These are phyloP conservation scores for Echinops telfairi DNA, from an alignment of 2,113 vertebrate species.

Conservation along the genomic window DNA sequence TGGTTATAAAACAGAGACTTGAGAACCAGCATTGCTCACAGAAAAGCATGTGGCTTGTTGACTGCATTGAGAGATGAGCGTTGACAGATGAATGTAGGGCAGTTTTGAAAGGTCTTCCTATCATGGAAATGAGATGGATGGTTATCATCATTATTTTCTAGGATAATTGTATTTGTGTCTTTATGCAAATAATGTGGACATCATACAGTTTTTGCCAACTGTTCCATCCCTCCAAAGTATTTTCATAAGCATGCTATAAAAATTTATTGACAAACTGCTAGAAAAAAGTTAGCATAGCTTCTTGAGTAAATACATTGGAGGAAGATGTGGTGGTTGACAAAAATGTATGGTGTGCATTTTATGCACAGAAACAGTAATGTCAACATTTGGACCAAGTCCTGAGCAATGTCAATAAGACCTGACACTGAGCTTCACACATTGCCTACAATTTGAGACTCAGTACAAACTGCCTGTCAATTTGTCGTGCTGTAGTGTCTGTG, in stretches of 20 bases:
- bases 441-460: neutral
- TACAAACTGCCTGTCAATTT: neutral
- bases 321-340: no score
- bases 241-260: no score
- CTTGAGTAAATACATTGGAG: no score
- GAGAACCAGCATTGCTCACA: neutral
- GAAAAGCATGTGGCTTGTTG: neutral
- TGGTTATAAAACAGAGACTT: neutral
- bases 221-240: no score
- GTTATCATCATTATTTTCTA: neutral
- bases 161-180: neutral
- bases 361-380: no score
- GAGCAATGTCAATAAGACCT: neutral
- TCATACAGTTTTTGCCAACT: no score
- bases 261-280: no score
- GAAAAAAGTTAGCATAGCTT: no score
- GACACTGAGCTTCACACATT: neutral
- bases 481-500: no score
- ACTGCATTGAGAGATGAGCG: neutral
- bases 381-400: neutral
- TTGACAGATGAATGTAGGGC: neutral
- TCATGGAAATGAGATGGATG: neutral
- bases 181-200: no score
- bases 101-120: neutral
- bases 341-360: no score